A percentile compares a stretch with the other conserved stretches of the same genome.
phyloP scores from a whole-genome alignment of 1,140 invertebrate species.

The Camponotus pennsylvanicus region DNA sequence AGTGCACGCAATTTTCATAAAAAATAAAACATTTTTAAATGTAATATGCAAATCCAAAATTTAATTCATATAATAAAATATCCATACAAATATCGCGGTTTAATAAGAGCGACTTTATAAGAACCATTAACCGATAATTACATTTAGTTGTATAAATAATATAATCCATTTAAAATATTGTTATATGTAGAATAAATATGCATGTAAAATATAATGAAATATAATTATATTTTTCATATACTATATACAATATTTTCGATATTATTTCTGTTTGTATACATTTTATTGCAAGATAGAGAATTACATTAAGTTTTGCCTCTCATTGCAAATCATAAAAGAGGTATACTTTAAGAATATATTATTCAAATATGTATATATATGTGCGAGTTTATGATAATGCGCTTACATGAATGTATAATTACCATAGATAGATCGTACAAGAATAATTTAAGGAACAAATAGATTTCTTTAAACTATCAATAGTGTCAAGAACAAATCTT shows the following conservation, averaged over 20 bases:
- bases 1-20: neutral
- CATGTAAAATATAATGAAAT: slow-evolving; percentile 8
- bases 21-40: slow-evolving; percentile 16
- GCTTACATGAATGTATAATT: neutral
- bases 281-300: neutral
- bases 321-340: neutral
- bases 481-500: neutral
- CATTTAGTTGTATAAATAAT: slow-evolving; percentile 19
- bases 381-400: neutral
- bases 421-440: neutral
- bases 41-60: neutral
- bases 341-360: neutral
- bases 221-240: neutral
- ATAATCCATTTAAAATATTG: slow-evolving; percentile 14
- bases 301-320: neutral
- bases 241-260: neutral
- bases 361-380: too few species aligned
- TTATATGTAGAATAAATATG: neutral
- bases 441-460: too few species aligned
- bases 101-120: neutral
- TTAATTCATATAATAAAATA: slow-evolving; percentile 24
- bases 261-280: neutral
- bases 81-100: slow-evolving; percentile 22
- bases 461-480: too few species aligned
- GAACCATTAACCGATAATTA: slow-evolving; percentile 29